Conservation (phyloP, 1,140 invertebrate species). For the Zaprionus inermis region DNA sequence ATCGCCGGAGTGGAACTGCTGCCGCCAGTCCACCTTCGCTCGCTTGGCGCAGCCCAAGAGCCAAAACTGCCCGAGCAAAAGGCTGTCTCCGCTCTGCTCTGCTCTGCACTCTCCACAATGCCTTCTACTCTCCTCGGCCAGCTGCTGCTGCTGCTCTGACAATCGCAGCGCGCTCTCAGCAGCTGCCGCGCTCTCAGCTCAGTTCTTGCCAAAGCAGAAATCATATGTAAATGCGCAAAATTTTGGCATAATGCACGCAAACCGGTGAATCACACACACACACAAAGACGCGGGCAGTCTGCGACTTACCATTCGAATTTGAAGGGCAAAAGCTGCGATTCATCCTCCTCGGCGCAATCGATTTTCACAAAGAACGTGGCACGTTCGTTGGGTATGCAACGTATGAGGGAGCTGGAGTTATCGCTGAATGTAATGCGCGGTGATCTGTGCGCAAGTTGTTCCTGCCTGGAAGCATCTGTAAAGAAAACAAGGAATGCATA, state of each 20-base stretch:
- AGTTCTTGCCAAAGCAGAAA: constrained; percentile 55
- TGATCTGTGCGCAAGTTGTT: constrained; percentile 11
- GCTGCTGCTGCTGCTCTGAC: not conserved
- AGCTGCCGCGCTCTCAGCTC: constrained; percentile 5
- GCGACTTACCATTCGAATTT: constrained; percentile 83
- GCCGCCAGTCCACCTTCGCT: constrained; percentile 13
- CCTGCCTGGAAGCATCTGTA: constrained; percentile 62
- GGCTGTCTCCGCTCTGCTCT: not conserved
- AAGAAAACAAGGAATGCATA: no score
- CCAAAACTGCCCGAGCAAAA: constrained; percentile 21
- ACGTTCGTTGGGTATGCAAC: constrained; percentile 80
- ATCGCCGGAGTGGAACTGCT: constrained; percentile 82
- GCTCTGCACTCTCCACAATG: not conserved
- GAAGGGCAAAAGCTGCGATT: constrained; percentile 73
- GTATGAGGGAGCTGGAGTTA: constrained; percentile 77
- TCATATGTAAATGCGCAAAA: constrained; percentile 74
- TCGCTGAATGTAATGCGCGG: constrained; percentile 77
- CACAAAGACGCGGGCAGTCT: constrained; percentile 1
- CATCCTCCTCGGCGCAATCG: constrained; percentile 78
- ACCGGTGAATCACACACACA: constrained; percentile 57
- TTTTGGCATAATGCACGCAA: constrained; percentile 62
- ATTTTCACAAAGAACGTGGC: constrained; percentile 83
- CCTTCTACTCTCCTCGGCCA: not conserved
- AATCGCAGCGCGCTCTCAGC: constrained; percentile 6
- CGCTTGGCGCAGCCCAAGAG: constrained; percentile 35